These are phyloP conservation scores for Hofmannophila pseudospretella DNA, from an alignment of 2,888 invertebrate species.

Conservation along the genomic window DNA sequence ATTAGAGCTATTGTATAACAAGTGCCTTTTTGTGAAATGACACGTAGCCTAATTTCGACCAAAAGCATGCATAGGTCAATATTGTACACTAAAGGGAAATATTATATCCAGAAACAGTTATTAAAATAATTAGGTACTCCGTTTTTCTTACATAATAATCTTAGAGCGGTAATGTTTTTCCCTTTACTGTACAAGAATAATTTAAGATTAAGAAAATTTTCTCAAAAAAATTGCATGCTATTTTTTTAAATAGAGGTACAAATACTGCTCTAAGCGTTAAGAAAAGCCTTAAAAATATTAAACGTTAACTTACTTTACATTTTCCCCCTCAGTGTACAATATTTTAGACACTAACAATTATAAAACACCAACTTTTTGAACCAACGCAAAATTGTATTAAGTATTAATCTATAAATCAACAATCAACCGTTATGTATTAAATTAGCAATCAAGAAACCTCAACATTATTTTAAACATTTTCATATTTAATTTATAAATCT, in stretches of 20 bases:
- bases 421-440: too few relatives aligned
- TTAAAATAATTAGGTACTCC: slow-evolving; percentile 12
- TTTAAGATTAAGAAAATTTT: slow-evolving; percentile 25
- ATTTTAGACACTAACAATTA: slow-evolving; percentile 34
- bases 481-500: too few relatives aligned
- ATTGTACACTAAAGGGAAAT: slow-evolving; percentile 79
- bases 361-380: too few relatives aligned
- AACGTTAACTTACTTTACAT: slow-evolving; percentile 60
- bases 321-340: slow-evolving; percentile 77
- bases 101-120: neutral
- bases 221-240: slow-evolving; percentile 54
- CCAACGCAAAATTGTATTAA: too few relatives aligned
- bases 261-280: slow-evolving; percentile 68
- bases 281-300: slow-evolving; percentile 50
- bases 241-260: slow-evolving; percentile 26
- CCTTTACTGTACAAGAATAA: slow-evolving; percentile 69
- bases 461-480: too few relatives aligned
- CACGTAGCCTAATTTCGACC: neutral
- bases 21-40: neutral
- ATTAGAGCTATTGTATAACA: too few relatives aligned
- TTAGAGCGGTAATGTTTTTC: slow-evolving; percentile 71
- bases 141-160: slow-evolving; percentile 30
- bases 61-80: slow-evolving; percentile 45
- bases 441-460: too few relatives aligned
- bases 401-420: too few relatives aligned